phyloP scores from a whole-genome alignment of 2,888 invertebrate species.

The Plagodis pulveraria region DNA sequence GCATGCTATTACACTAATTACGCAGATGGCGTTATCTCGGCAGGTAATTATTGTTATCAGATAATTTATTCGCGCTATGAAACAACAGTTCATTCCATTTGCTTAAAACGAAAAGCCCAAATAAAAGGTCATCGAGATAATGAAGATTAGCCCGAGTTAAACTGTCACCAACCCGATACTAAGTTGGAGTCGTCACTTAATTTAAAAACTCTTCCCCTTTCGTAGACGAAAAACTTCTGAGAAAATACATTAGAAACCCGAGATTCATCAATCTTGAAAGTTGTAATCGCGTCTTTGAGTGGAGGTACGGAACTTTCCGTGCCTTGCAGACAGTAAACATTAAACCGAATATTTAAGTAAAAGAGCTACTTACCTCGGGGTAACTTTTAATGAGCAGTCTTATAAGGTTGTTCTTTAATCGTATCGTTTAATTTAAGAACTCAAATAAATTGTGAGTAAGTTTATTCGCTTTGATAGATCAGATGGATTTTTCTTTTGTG shows the following conservation, averaged over 20 bases:
- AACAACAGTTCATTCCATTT: slow-evolving; percentile 16
- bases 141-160: slow-evolving; percentile 41
- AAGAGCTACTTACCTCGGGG: slow-evolving; percentile 30
- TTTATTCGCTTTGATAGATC: too few relatives aligned
- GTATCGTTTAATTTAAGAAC: slow-evolving; percentile 32
- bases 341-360: slow-evolving; percentile 43
- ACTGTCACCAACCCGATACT: slow-evolving; percentile 41
- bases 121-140: slow-evolving; percentile 37
- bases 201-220: slow-evolving; percentile 49
- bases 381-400: slow-evolving; percentile 50
- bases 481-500: too few relatives aligned
- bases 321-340: slow-evolving; percentile 37
- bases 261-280: slow-evolving; percentile 73
- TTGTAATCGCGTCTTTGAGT: slow-evolving; percentile 65
- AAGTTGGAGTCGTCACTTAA: slow-evolving; percentile 49
- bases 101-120: slow-evolving; percentile 11
- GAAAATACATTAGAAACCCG: slow-evolving; percentile 55
- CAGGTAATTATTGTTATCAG: slow-evolving; percentile 45
- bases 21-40: slow-evolving; percentile 39
- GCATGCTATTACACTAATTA: slow-evolving; percentile 53
- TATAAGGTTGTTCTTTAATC: slow-evolving; percentile 33
- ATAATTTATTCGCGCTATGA: slow-evolving; percentile 15
- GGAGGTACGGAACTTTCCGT: slow-evolving; percentile 43
- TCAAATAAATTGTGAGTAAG: too few relatives aligned
- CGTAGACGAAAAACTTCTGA: slow-evolving; percentile 41